A percentile compares a stretch with the other conserved stretches of the same genome.
Evolutionary conservation across 2,888 invertebrate species (phyloP).

Genomic region (Petrophora chlorosata): DNA sequence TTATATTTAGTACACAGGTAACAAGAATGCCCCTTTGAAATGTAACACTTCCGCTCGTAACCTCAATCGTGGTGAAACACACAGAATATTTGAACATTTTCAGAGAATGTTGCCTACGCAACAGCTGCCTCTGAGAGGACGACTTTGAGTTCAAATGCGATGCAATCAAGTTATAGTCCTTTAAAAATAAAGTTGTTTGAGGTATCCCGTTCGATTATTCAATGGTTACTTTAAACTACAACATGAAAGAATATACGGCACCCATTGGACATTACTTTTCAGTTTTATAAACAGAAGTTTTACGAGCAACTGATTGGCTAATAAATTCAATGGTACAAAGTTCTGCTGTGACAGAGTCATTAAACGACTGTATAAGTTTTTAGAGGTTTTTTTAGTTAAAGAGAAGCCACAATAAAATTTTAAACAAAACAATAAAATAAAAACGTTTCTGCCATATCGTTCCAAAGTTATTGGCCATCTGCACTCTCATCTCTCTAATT

Average conservation of each 20-base stretch:
- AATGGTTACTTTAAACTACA: constrained; percentile 5
- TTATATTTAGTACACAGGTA: constrained; percentile 80
- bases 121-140: constrained; percentile 25
- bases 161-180: not conserved
- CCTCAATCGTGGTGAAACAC: constrained; percentile 45
- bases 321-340: constrained; percentile 22
- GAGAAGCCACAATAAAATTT: constrained; percentile 11
- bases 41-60: constrained; percentile 79
- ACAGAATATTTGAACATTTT: constrained; percentile 34
- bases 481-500: constrained; percentile 40
- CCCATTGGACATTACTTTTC: constrained; percentile 19
- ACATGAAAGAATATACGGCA: constrained; percentile 14
- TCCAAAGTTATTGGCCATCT: constrained; percentile 37
- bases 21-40: constrained; percentile 82
- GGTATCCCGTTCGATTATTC: constrained; percentile 2
- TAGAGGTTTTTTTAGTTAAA: constrained; percentile 14
- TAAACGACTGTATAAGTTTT: constrained; percentile 18
- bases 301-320: constrained; percentile 25
- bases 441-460: constrained; percentile 29
- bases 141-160: not conserved
- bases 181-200: not conserved
- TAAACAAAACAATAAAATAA: constrained; percentile 21
- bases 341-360: constrained; percentile 20
- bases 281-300: constrained; percentile 28
- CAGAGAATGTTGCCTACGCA: not conserved